Conservation (phyloP, 1,140 invertebrate genomes). For the Papilio dardanus region DNA sequence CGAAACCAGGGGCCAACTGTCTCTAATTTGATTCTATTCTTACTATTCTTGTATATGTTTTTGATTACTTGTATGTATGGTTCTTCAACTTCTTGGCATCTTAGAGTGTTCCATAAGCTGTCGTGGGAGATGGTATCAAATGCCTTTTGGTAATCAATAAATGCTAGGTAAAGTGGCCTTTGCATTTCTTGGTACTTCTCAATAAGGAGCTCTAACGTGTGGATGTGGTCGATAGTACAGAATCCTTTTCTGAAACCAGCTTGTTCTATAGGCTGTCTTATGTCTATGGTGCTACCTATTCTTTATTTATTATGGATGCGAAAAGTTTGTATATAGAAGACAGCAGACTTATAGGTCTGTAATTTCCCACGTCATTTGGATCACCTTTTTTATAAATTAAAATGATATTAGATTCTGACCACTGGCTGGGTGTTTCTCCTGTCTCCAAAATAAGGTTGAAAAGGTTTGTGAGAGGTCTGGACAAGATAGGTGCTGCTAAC, state of each 20-base stretch:
- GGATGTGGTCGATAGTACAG: constrained; percentile 53
- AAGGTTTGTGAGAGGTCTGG: constrained; percentile 42
- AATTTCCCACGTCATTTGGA: constrained; percentile 53
- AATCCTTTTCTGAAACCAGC: constrained; percentile 60
- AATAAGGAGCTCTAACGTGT: constrained; percentile 48
- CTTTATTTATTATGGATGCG: constrained; percentile 47
- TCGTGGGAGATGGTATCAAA: constrained; percentile 46
- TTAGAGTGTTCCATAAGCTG: constrained; percentile 42
- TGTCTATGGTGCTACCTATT: constrained; percentile 45
- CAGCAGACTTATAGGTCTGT: constrained; percentile 59
- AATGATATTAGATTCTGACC: constrained; percentile 54
- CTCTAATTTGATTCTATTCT: constrained; percentile 45
- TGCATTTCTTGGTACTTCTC: constrained; percentile 49
- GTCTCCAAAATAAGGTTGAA: constrained; percentile 49
- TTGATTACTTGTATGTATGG: constrained; percentile 48
- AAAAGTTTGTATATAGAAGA: constrained; percentile 57
- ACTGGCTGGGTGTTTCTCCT: constrained; percentile 47
- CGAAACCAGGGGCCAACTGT: constrained; percentile 35
- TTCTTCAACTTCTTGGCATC: constrained; percentile 41
- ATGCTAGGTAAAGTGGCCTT: constrained; percentile 46
- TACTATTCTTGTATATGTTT: constrained; percentile 45
- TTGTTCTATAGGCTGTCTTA: constrained; percentile 57
- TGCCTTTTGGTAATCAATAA: constrained; percentile 46
- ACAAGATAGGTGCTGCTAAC: constrained; percentile 37
- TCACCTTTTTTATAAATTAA: constrained; percentile 60